Evolutionary conservation across 1,140 invertebrate species (phyloP), one percentile per base, ranked within the genome.

Genomic region (Atta texana): DNA sequence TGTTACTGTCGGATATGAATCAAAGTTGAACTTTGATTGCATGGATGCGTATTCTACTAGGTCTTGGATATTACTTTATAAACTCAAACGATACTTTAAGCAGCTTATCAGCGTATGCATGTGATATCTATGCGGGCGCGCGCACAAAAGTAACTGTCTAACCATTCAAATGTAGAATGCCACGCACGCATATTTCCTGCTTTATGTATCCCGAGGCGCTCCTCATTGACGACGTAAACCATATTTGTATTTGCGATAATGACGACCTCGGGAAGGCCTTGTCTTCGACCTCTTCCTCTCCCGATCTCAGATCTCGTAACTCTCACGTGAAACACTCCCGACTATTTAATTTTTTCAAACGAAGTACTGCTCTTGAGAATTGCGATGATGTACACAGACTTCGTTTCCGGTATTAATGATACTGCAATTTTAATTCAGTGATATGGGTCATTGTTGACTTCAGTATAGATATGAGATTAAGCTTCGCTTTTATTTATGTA

Each of bases 231-330:
- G 51, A 51, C 21, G 49, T 87, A 87, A 87, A 72, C 21, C 57
- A 87, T 71, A 81, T 87, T 82, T 87, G 66, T 87, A 63, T 55
- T 87, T 24, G 85, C 34, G 85, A 87, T 87, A 87, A 87, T 87
- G 49, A 6, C 77, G 77, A 87, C 77, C 77, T 71, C 85, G 66
- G 31, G 39, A 53, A 82, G 77, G 55, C 77, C 85, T 81, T 66
- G 76, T 69, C 8, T 39, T 34, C 69, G 64, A 71, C 66, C 55
- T 86, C 66, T 71, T 71, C 76, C 16, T 55, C 61, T 66, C 49
- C 51, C 80, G 28, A 55, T 66, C 31, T 76, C 68, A n/a, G 39
- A 44, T 82, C 68, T 63, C 21, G 31, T 1, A 55, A 39, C 28
- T 39, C 59, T 49, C 55, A 18, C 61, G 21, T 28, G 16, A 44